Base-by-base conservation (phyloP, 2,888 invertebrate species). In the Synanthedon myopaeformis region DNA sequence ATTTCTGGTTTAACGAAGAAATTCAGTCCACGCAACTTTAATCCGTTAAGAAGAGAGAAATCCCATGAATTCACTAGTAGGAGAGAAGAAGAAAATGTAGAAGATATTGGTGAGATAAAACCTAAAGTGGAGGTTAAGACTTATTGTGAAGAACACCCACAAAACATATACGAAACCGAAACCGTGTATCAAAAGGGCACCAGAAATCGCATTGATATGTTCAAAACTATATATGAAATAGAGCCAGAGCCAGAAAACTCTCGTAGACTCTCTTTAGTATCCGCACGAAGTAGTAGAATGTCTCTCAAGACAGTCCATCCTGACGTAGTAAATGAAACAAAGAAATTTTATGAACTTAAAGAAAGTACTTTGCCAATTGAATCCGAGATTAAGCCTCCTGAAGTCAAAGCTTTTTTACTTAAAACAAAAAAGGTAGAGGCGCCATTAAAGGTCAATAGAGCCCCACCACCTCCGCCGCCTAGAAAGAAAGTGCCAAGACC, bases 141-240 rank as follows among this genome's bases (percentile, higher is more conserved):
- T 0, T 88, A 88, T 54, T 67, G 62, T 12, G 86, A 82, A 65
- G 80, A 81, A 56, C 78, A 78, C 56, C 72, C 70, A 0, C 72
- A 58, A 61, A 75, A 76, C n/a, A 70, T 72, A 62, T 72, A 71
- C 0, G 82, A 80, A 64, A 84, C 83, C 17, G 80, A 84, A 67
- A 76, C 75, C 0, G 67, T 88, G 6, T 87, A 83, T 56, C 78
- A 82, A 55, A 81, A 74, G 50, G 85, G 85, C 66, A 88, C 88
- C 1, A 87, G 82, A 64, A 72, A 76, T 0, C 84, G 83, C 62
- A 88, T 88, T 4, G 87, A 88, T 58, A 77, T 87, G 77, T 88
- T 88, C 54, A 88, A 82, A 59, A 82, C 85, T 55, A 83, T 88
- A 57, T 70, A 68, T 56, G 80, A 81, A 61, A 69, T 74, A 2